Percentiles rank a stretch among this genome's conserved stretches.
These are phyloP conservation scores for Acleris laterana DNA, from an alignment of 2,888 invertebrate species.

Conservation along the genomic window DNA sequence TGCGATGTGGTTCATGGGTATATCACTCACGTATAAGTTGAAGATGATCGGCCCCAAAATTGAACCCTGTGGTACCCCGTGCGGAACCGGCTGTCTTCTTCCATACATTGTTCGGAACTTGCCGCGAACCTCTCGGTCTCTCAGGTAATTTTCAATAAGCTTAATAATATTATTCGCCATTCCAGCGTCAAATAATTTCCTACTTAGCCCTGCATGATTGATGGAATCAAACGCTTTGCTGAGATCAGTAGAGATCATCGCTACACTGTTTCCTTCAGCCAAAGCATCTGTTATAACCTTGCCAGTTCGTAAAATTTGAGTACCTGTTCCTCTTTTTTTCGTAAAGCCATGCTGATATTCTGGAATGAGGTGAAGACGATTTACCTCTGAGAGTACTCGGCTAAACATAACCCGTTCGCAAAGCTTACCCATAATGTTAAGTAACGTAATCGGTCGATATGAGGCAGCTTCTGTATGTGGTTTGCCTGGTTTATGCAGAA, in stretches of 20 bases:
- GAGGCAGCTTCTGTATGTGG: slow-evolving; percentile 3
- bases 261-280: slow-evolving; percentile 6
- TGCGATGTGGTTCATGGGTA: background rate
- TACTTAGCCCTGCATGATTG: slow-evolving; percentile 8
- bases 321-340: slow-evolving; percentile 4
- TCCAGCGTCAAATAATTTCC: slow-evolving; percentile 3
- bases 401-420: slow-evolving; percentile 8
- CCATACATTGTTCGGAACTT: slow-evolving; percentile 9
- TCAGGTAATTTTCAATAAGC: slow-evolving; percentile 8
- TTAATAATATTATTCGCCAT: slow-evolving; percentile 8
- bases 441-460: slow-evolving; percentile 15
- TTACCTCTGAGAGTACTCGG: background rate
- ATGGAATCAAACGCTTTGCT: slow-evolving; percentile 17
- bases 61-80: slow-evolving; percentile 9
- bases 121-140: background rate
- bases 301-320: slow-evolving; percentile 11
- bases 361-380: slow-evolving; percentile 4
- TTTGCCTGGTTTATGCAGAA: slow-evolving; percentile 12
- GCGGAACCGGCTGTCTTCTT: background rate
- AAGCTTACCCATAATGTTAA: slow-evolving; percentile 9
- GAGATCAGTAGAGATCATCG: slow-evolving; percentile 13
- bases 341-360: slow-evolving; percentile 15
- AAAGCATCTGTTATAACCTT: slow-evolving; percentile 14
- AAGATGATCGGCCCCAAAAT: slow-evolving; percentile 4
- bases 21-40: slow-evolving; percentile 2